These are phyloP conservation scores for Tachina grossa DNA, from an alignment of 2,888 invertebrate genomes.

Conservation along the genomic window DNA sequence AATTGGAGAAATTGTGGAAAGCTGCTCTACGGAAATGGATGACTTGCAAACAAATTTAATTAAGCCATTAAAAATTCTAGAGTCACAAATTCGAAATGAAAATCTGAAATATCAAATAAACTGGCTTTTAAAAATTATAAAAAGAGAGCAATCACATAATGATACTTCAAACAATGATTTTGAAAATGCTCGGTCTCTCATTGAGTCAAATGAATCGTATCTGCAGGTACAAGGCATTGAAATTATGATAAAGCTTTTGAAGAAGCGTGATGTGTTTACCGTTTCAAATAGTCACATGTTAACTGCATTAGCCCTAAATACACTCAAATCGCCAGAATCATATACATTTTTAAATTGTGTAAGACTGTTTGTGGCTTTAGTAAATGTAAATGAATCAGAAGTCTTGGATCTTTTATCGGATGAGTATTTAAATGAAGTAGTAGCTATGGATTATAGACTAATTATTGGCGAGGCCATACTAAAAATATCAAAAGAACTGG, in stretches of 20 bases:
- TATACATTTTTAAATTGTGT: conserved; percentile 82
- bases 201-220: conserved; percentile 78
- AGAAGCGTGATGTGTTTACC: conserved; percentile 76
- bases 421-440: conserved; percentile 79
- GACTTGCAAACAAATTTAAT: conserved; percentile 18
- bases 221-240: conserved; percentile 81
- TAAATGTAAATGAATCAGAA: conserved; percentile 79
- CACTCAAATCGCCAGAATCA: conserved; percentile 80
- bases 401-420: conserved; percentile 80
- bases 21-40: neutral
- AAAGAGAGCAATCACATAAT: neutral
- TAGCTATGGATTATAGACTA: conserved; percentile 78
- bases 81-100: conserved; percentile 12
- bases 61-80: conserved; percentile 35
- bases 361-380: conserved; percentile 78
- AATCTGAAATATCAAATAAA: conserved; percentile 54
- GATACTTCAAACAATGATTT: conserved; percentile 57
- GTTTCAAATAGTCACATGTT: conserved; percentile 78
- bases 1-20: conserved; percentile 62
- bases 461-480: conserved; percentile 82
- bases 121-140: conserved; percentile 9
- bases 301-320: conserved; percentile 79
- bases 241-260: conserved; percentile 78
- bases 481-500: conserved; percentile 79
- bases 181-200: conserved; percentile 76